These are phyloP conservation scores for Drosophila punjabiensis DNA, from an alignment of 1,140 invertebrate genomes.

Conservation along the genomic window DNA sequence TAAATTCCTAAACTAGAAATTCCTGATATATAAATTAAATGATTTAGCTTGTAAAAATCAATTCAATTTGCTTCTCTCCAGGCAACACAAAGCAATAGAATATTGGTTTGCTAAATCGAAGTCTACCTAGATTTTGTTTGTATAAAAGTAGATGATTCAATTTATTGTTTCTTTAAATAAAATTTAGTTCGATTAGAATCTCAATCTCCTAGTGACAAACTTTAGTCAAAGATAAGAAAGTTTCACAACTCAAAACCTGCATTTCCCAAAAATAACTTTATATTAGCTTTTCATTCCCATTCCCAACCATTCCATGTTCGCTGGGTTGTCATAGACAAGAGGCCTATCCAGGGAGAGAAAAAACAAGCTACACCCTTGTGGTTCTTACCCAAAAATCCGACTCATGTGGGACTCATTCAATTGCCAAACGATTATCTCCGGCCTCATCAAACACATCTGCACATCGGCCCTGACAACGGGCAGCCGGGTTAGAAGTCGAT, in stretches of 20 bases:
- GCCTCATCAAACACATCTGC: constrained; percentile 43
- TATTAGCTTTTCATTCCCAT: neutral
- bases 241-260: neutral
- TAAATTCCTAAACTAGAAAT: neutral
- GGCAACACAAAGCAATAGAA: neutral
- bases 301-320: constrained; percentile 1
- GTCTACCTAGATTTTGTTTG: too few species aligned
- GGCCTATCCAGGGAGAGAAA: too few species aligned
- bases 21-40: neutral
- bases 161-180: too few species aligned
- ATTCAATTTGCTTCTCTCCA: neutral
- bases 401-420: constrained; percentile 53
- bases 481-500: constrained; percentile 23
- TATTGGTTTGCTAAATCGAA: neutral
- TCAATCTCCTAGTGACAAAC: neutral
- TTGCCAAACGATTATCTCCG: constrained; percentile 61
- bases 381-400: constrained; percentile 11
- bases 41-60: neutral
- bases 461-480: constrained; percentile 18
- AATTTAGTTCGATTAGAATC: neutral
- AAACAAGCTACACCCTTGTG: neutral
- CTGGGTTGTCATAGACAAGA: constrained; percentile 11
- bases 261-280: neutral
- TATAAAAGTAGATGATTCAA: too few species aligned
- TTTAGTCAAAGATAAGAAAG: neutral